phyloP scores from a whole-genome alignment of 2,113 vertebrate species.

The Melanerpes aurifrons region DNA sequence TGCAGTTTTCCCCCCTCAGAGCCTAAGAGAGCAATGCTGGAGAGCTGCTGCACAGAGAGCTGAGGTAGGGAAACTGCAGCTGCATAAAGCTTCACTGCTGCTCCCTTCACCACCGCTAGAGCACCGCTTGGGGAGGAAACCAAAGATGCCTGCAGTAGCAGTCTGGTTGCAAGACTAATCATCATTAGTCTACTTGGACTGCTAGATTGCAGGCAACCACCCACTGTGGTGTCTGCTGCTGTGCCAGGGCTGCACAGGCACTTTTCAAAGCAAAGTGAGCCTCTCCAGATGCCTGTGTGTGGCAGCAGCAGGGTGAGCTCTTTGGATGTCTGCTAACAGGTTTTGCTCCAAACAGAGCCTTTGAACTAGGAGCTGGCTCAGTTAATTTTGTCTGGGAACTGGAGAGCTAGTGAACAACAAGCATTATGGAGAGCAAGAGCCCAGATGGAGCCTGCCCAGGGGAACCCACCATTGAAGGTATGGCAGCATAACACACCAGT shows the following conservation, averaged over 20 bases:
- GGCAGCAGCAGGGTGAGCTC: constrained; percentile 6
- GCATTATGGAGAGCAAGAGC: not conserved
- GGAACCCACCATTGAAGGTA: not conserved
- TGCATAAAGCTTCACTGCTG: not conserved
- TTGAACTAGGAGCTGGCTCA: not conserved
- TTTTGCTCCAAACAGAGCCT: not conserved
- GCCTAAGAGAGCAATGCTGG: not conserved
- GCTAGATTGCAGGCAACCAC: constrained; percentile 10
- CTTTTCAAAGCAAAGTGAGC: not conserved
- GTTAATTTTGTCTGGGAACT: not conserved
- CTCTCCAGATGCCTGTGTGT: not conserved
- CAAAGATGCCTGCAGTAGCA: constrained; percentile 2
- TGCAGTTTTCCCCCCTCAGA: constrained; percentile 2
- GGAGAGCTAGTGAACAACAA: not conserved
- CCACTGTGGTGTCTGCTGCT: not conserved
- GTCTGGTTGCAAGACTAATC: not conserved
- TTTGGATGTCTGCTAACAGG: not conserved
- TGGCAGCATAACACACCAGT: not conserved
- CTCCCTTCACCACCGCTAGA: not conserved
- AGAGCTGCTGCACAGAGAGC: not conserved
- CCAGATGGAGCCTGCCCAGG: not conserved
- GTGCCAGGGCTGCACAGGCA: not conserved
- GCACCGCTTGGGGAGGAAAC: not conserved
- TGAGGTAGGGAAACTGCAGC: not conserved
- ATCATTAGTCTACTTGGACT: not conserved